Percentiles rank a stretch among this genome's conserved stretches.
These are phyloP conservation scores for Hipposideros larvatus DNA, from an alignment of 2,797 vertebrate species.

Conservation along the genomic window DNA sequence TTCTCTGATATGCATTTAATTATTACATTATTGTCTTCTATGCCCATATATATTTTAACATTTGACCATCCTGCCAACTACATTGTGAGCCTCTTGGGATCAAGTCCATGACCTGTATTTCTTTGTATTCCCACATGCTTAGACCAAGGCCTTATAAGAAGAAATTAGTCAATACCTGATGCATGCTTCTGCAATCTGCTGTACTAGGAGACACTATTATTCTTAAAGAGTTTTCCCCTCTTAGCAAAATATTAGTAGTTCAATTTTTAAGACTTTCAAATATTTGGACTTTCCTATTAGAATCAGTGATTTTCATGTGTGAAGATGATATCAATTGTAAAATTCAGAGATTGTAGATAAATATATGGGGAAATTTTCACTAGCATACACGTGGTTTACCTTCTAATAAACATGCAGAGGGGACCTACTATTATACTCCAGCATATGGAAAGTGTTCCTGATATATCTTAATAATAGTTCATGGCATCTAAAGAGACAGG, in stretches of 20 bases:
- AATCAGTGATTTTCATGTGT: conserved; percentile 51
- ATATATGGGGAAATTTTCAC: conserved; percentile 12
- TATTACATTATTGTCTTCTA: background rate
- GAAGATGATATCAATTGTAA: conserved; percentile 21
- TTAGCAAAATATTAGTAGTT: conserved; percentile 57
- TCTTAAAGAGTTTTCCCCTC: conserved; percentile 17
- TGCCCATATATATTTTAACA: background rate
- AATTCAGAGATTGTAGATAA: conserved; percentile 47
- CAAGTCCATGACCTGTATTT: background rate
- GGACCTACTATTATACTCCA: conserved; percentile 42
- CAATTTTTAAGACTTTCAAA: conserved; percentile 45
- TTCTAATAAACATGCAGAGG: conserved; percentile 15
- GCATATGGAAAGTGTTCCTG: background rate
- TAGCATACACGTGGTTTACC: background rate
- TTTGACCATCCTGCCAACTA: conserved; percentile 17
- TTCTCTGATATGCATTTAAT: background rate
- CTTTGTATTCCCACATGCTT: background rate
- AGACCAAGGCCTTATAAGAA: background rate
- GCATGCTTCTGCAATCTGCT: background rate
- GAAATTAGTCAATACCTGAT: background rate
- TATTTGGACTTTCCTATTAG: conserved; percentile 18
- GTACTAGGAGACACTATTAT: background rate
- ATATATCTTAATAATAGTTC: conserved; percentile 45
- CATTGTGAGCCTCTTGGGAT: background rate
- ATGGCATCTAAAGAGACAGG: conserved; percentile 11